Conservation (phyloP, 2,888 invertebrate species). For the Hirtodrosophila trivittata region DNA sequence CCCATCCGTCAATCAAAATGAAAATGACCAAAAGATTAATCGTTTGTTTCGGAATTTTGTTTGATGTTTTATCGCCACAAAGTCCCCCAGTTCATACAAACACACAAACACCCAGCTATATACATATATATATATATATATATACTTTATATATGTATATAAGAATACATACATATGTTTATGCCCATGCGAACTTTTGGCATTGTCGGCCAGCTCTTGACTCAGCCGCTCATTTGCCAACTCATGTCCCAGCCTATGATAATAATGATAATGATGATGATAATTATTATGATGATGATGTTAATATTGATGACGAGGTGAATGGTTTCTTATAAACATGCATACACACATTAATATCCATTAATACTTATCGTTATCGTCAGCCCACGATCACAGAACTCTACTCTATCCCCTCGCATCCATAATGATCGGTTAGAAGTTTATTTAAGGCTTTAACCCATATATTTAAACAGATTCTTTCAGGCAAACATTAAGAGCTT, state of each 20-base stretch:
- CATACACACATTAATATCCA: background rate
- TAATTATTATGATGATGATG: conserved; percentile 9
- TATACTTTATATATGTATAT: conserved; percentile 2
- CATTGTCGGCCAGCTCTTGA: conserved; percentile 53
- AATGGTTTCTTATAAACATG: conserved; percentile 26
- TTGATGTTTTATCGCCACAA: conserved; percentile 80
- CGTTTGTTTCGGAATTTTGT: conserved; percentile 81
- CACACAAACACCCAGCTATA: conserved; percentile 16
- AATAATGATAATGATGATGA: conserved; percentile 21
- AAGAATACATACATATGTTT: conserved; percentile 31
- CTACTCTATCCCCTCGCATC: background rate
- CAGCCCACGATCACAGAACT: conserved; percentile 8
- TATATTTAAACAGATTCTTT: too few relatives aligned
- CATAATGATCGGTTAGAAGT: background rate
- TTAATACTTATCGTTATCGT: conserved; percentile 8
- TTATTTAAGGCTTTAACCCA: background rate
- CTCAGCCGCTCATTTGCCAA: conserved; percentile 49
- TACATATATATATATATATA: conserved; percentile 1
- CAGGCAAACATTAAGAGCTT: too few relatives aligned
- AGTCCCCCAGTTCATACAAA: conserved; percentile 55
- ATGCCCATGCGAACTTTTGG: conserved; percentile 56
- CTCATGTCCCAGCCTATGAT: conserved; percentile 46
- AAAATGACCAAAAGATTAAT: conserved; percentile 83
- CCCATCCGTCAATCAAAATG: conserved; percentile 83
- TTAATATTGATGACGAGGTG: conserved; percentile 35